phyloP scores from a whole-genome alignment of 1,140 invertebrate species.

The Nasonia longicornis region DNA sequence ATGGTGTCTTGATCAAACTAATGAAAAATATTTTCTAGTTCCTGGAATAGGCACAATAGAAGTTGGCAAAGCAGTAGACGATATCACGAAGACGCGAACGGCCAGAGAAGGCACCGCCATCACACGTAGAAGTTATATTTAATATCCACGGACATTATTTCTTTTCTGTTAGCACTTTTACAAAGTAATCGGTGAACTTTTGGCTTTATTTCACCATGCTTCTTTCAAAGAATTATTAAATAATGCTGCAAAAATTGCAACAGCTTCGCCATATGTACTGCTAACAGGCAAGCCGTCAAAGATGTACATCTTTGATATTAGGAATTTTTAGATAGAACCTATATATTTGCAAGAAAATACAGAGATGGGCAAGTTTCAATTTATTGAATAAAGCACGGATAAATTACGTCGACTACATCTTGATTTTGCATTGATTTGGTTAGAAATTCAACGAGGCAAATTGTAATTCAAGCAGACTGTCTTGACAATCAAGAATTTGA shows the following conservation, averaged over 20 bases:
- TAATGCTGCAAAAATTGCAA: constrained; percentile 3
- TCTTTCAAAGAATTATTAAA: constrained; percentile 23
- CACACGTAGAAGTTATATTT: constrained; percentile 48
- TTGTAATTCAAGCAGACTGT: constrained; percentile 26
- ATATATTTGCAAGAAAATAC: constrained; percentile 24
- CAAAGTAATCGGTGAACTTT: constrained; percentile 15
- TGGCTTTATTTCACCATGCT: constrained; percentile 27
- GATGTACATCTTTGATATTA: constrained; percentile 27
- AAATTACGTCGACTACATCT: not conserved
- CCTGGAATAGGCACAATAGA: constrained; percentile 63
- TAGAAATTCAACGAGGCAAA: not conserved
- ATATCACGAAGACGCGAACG: constrained; percentile 58
- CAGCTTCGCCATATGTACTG: constrained; percentile 27
- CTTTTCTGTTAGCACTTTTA: constrained; percentile 20
- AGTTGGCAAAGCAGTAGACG: constrained; percentile 63
- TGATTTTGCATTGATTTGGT: not conserved
- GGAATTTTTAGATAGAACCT: constrained; percentile 21
- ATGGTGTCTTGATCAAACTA: not conserved
- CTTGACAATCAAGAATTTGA: constrained; percentile 33
- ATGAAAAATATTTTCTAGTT: constrained; percentile 47
- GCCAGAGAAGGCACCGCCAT: constrained; percentile 59
- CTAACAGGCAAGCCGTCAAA: constrained; percentile 23
- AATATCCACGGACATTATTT: constrained; percentile 16
- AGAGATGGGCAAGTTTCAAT: constrained; percentile 38
- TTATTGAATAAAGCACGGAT: not conserved